phyloP scores from a whole-genome alignment of 1,140 invertebrate genomes.

The Drosophila pandora region DNA sequence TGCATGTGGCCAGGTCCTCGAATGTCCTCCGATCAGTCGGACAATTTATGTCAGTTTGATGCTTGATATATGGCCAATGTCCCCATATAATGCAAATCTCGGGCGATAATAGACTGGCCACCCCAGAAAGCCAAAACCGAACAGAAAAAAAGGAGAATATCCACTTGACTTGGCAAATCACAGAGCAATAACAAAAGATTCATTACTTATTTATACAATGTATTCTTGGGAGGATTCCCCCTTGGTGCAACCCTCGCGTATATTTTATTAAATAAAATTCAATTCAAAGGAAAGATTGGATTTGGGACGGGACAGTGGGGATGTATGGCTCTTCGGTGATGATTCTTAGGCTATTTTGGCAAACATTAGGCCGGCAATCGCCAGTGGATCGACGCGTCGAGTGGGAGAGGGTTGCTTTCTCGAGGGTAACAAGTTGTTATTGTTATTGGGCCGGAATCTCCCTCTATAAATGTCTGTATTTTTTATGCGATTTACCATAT shows the following conservation, averaged over 20 bases:
- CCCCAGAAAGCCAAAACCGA: not conserved
- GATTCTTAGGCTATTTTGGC: conserved; percentile 66
- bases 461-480: conserved; percentile 45
- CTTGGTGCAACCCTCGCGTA: conserved; percentile 50
- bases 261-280: conserved; percentile 81
- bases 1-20: not conserved
- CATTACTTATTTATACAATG: conserved; percentile 77
- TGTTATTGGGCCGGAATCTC: conserved; percentile 53
- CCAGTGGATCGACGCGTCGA: not conserved
- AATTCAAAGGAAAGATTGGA: conserved; percentile 48
- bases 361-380: conserved; percentile 56
- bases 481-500: conserved; percentile 82
- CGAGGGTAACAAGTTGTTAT: conserved; percentile 69
- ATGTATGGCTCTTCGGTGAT: conserved; percentile 16
- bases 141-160: conserved; percentile 20
- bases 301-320: not conserved
- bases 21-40: conserved; percentile 27
- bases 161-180: conserved; percentile 76
- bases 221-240: conserved; percentile 19
- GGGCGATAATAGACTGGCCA: conserved; percentile 52
- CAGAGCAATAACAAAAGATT: conserved; percentile 68
- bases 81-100: conserved; percentile 17
- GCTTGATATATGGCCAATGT: conserved; percentile 65
- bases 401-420: conserved; percentile 10
- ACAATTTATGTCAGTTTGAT: conserved; percentile 75